Conservation (phyloP, 2,888 invertebrate genomes). For the Pilophorus perplexus region DNA sequence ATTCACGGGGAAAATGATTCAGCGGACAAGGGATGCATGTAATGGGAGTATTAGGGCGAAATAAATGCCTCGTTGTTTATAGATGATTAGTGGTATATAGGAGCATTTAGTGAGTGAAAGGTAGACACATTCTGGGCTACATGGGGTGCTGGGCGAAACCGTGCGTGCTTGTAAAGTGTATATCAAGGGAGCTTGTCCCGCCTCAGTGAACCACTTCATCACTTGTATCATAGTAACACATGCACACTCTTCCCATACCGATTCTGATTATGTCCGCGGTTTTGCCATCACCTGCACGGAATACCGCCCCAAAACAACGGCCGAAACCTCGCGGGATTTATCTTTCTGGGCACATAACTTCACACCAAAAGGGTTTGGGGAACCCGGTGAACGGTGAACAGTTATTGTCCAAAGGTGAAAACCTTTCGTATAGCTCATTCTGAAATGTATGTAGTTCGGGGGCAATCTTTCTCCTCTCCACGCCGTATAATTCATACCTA, state of each 20-base stretch:
- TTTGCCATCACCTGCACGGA: slow-evolving; percentile 30
- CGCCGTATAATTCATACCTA: not conserved
- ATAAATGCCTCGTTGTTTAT: slow-evolving; percentile 24
- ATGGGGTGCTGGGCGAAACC: not conserved
- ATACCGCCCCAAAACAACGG: slow-evolving; percentile 24
- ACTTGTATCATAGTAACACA: slow-evolving; percentile 11
- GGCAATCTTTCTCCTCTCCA: slow-evolving; percentile 15
- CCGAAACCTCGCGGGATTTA: slow-evolving; percentile 10
- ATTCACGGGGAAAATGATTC: not conserved
- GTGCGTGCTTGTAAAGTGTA: slow-evolving; percentile 30
- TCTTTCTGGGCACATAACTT: slow-evolving; percentile 27
- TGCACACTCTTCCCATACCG: slow-evolving; percentile 1
- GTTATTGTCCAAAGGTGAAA: slow-evolving; percentile 16
- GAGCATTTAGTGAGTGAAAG: slow-evolving; percentile 24
- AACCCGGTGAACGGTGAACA: not conserved
- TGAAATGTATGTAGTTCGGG: not conserved
- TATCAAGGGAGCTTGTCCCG: slow-evolving; percentile 30
- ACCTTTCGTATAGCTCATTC: not conserved
- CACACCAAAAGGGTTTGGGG: not conserved
- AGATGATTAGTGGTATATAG: slow-evolving; percentile 15
- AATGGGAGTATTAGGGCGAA: not conserved
- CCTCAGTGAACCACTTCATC: slow-evolving; percentile 32
- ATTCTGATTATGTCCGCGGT: slow-evolving; percentile 21
- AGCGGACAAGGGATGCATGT: not conserved
- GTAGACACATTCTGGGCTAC: slow-evolving; percentile 18